Base-by-base conservation (phyloP, 2,888 invertebrate genomes). In the Melanostoma mellinum region DNA sequence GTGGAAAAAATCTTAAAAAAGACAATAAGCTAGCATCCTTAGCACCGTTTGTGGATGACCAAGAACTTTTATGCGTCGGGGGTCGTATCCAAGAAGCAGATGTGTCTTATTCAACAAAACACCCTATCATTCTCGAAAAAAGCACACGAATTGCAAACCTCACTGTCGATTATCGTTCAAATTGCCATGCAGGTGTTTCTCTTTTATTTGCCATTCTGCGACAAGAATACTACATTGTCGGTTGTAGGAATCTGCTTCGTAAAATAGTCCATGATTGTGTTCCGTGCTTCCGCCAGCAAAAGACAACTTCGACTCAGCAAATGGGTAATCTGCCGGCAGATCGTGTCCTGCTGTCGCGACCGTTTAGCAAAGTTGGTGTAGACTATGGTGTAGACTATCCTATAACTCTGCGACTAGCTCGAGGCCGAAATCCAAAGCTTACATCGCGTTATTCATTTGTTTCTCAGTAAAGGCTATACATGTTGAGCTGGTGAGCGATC, bases 1-100 rank as follows among this genome's bases (percentile, higher is more conserved):
- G 33, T 33, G 52, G 52, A 33, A 52, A 52, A 8, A 9, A 6
- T 32, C 33, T 52, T 4, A 6, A 52, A 33, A 52, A 52, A 4
- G 52, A 32, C 4, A 52, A 33, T 52, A 52, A 33, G 33, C 33
- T 33, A 33, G 52, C 52, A 52, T 33, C 52, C 2, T 33, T 52
- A 52, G 8, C 33, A 2, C 52, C 52, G 32, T 33, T 52, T 52
- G 52, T 52, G 8, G 52, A 33, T 52, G 32, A 52, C 52, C 32
- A 52, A 52, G 52, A 32, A 52, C 52, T 52, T 9, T 33, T 63
- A 36, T 50, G 50, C 30, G 63, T 48, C 48, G 63, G 63, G 3
- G 63, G 63, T 20, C 63, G 38, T 8, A 6, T 63, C 10, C 10
- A 61, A 20, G 20, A 20, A 20, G 20, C 20, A 20, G 20, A 20